Evolutionary conservation across 2,797 vertebrate species (phyloP).

Genomic region (Cyprinella venusta): DNA sequence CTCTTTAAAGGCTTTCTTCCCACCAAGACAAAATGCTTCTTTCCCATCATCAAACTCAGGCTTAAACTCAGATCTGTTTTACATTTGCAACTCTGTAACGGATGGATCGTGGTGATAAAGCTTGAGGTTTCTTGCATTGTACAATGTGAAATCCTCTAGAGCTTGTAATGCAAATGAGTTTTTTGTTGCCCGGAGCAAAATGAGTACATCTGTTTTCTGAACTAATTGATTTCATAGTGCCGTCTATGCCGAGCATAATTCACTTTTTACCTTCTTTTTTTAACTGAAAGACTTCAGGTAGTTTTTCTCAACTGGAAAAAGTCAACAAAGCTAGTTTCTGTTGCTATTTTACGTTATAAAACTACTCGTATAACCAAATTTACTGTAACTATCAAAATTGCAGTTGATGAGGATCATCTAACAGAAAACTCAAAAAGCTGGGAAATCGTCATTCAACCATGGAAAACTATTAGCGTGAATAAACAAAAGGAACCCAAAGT

Average conservation of each 20-base stretch:
- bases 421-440: too few species aligned
- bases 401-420: too few species aligned
- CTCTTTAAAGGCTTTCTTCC: conserved; percentile 52
- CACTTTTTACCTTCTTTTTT: too few species aligned
- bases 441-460: too few species aligned
- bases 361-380: background rate
- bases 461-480: too few species aligned
- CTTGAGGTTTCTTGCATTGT: background rate
- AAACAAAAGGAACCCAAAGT: too few species aligned
- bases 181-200: background rate
- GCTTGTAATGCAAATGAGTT: background rate
- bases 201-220: background rate
- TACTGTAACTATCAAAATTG: too few species aligned
- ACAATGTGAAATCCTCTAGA: background rate
- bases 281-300: too few species aligned
- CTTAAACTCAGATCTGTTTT: conserved; percentile 25
- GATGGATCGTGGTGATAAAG: conserved; percentile 26
- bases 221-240: background rate
- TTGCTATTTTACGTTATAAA: background rate
- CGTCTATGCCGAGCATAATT: background rate
- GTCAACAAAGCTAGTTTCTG: background rate
- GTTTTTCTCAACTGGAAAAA: background rate
- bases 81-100: conserved; percentile 19
- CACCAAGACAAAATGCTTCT: conserved; percentile 41
- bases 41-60: conserved; percentile 42